These are phyloP conservation scores for Rhagophthalmus giganteus DNA, from an alignment of 2,888 invertebrate genomes.

Conservation along the genomic window DNA sequence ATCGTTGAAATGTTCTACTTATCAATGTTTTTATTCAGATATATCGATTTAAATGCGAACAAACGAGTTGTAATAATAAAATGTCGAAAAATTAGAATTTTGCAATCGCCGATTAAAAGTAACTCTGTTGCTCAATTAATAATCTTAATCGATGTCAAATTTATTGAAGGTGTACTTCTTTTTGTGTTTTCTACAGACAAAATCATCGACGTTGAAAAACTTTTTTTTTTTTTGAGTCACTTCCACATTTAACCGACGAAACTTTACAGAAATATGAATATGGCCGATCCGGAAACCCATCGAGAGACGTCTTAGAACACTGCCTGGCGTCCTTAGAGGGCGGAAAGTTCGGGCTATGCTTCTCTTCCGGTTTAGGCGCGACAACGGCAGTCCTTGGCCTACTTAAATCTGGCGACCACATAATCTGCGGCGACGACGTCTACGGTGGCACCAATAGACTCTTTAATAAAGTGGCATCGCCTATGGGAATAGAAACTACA, in stretches of 20 bases:
- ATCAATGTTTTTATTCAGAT: not conserved
- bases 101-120: too few relatives aligned
- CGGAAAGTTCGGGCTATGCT: conserved; percentile 80
- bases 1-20: too few relatives aligned
- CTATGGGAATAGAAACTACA: conserved; percentile 72
- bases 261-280: conserved; percentile 82
- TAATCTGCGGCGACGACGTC: conserved; percentile 88
- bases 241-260: not conserved
- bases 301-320: conserved; percentile 82
- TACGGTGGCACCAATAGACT: conserved; percentile 92
- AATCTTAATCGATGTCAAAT: too few relatives aligned
- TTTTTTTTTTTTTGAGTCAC: too few relatives aligned
- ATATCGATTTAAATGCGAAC: too few relatives aligned
- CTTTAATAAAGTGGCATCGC: conserved; percentile 58
- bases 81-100: too few relatives aligned
- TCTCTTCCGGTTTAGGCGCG: conserved; percentile 90
- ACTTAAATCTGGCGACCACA: conserved; percentile 83
- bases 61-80: too few relatives aligned
- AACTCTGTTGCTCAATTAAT: too few relatives aligned
- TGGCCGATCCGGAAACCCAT: conserved; percentile 92
- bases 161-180: too few relatives aligned
- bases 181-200: too few relatives aligned
- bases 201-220: too few relatives aligned
- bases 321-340: conserved; percentile 89
- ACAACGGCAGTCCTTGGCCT: conserved; percentile 75